phyloP scores from a whole-genome alignment of 2,797 vertebrate species.

The Fistularia tabacaria region DNA sequence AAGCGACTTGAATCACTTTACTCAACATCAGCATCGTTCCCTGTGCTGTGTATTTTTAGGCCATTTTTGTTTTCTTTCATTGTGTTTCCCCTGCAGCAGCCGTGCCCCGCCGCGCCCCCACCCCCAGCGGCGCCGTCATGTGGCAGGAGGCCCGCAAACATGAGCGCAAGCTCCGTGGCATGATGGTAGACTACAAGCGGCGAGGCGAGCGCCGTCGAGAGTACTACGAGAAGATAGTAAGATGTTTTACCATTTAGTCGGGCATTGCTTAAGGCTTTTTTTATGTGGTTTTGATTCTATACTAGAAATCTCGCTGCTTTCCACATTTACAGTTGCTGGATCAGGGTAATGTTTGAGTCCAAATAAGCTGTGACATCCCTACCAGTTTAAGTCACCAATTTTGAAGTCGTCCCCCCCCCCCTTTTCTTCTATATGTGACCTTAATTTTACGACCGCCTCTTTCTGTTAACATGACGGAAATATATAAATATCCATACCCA shows the following conservation, averaged over 20 bases:
- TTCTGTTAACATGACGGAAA: too few relatives aligned
- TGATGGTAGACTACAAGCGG: slow-evolving; percentile 98
- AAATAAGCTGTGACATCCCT: too few relatives aligned
- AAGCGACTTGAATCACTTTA: too few relatives aligned
- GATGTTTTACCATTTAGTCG: slow-evolving; percentile 25
- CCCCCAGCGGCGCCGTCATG: slow-evolving; percentile 85
- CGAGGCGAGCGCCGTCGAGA: slow-evolving; percentile 88
- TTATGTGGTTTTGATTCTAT: neutral
- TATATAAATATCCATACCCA: too few relatives aligned
- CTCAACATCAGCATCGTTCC: too few relatives aligned
- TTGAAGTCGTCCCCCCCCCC: too few relatives aligned
- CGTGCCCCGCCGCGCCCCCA: slow-evolving; percentile 80
- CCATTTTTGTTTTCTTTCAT: neutral
- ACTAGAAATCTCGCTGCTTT: too few relatives aligned
- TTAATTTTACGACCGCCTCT: too few relatives aligned
- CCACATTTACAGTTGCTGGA: too few relatives aligned
- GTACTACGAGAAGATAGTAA: slow-evolving; percentile 95
- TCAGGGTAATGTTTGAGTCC: too few relatives aligned
- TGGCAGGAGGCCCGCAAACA: slow-evolving; percentile 97
- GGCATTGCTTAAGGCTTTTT: neutral
- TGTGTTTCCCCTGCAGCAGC: slow-evolving; percentile 57
- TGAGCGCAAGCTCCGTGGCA: slow-evolving; percentile 94
- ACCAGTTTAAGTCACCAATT: too few relatives aligned
- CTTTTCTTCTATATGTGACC: too few relatives aligned
- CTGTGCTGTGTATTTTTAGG: neutral